These are phyloP conservation scores for Diorhabda elongata DNA, from an alignment of 1,140 invertebrate species.

Conservation along the genomic window DNA sequence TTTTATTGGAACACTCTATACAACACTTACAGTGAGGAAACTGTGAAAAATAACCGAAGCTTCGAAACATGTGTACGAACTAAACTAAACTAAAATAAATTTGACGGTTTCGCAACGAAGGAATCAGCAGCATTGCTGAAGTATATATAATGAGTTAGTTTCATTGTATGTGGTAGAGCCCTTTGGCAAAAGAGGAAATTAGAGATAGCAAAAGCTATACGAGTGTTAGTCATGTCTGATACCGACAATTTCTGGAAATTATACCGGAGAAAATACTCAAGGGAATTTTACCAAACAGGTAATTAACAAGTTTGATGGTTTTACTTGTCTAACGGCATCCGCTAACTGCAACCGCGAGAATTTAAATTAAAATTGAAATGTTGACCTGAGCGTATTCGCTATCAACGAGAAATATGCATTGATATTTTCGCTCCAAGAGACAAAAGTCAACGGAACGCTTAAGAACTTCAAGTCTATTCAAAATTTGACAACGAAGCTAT, in stretches of 20 bases:
- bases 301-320: slow-evolving; percentile 49
- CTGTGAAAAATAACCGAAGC: too few relatives aligned
- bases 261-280: slow-evolving; percentile 45
- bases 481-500: background rate
- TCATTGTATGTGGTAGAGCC: slow-evolving; percentile 28
- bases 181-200: slow-evolving; percentile 39
- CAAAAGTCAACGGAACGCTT: background rate
- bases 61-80: too few relatives aligned
- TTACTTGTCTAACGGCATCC: slow-evolving; percentile 37
- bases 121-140: slow-evolving; percentile 19
- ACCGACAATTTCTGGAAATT: slow-evolving; percentile 47
- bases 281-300: slow-evolving; percentile 47
- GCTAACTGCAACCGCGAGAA: slow-evolving; percentile 21
- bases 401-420: slow-evolving; percentile 12
- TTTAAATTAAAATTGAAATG: slow-evolving; percentile 45
- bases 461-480: background rate
- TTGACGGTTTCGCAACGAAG: slow-evolving; percentile 7
- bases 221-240: slow-evolving; percentile 39
- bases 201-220: slow-evolving; percentile 33
- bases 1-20: too few relatives aligned
- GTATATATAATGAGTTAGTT: slow-evolving; percentile 18
- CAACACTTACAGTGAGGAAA: too few relatives aligned
- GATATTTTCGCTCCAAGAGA: slow-evolving; percentile 10
- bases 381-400: slow-evolving; percentile 31
- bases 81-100: background rate